Percentiles rank a stretch among this genome's conserved stretches.
Conservation (phyloP, 30 jellyfish, hydroid and myxozoan genomes). For the Cassiopea andromeda region DNA sequence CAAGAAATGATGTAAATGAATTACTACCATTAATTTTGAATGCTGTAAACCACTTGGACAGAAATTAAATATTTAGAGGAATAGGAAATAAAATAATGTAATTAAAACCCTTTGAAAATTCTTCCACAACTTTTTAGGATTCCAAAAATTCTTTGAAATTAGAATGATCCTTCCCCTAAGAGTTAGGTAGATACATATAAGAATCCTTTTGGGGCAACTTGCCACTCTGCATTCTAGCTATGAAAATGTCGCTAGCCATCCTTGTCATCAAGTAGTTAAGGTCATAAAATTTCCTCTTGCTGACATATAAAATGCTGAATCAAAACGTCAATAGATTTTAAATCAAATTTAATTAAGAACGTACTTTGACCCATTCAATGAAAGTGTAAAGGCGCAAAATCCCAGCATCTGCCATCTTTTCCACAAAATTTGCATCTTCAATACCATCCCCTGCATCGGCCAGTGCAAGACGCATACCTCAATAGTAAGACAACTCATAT, state of each 20-base stretch:
- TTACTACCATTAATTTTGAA: too few relatives aligned
- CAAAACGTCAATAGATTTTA: background rate
- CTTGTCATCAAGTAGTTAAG: background rate
- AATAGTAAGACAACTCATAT: background rate
- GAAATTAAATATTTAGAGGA: too few relatives aligned
- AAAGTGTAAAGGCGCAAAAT: conserved; percentile 84
- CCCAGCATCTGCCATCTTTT: conserved; percentile 97
- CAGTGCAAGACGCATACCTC: conserved; percentile 98
- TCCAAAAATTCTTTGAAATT: too few relatives aligned
- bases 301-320: background rate
- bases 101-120: too few relatives aligned
- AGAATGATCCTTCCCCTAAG: too few relatives aligned
- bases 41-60: too few relatives aligned
- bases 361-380: conserved; percentile 96
- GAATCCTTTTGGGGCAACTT: background rate
- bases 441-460: conserved; percentile 99
- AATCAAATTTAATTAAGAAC: background rate
- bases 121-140: too few relatives aligned
- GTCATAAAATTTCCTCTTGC: background rate
- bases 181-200: background rate
- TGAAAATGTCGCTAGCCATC: background rate
- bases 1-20: too few relatives aligned
- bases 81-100: too few relatives aligned
- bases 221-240: background rate
- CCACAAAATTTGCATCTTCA: conserved; percentile 99